phyloP scores from a whole-genome alignment of 2,113 vertebrate genomes.

The Peromyscus californicus region DNA sequence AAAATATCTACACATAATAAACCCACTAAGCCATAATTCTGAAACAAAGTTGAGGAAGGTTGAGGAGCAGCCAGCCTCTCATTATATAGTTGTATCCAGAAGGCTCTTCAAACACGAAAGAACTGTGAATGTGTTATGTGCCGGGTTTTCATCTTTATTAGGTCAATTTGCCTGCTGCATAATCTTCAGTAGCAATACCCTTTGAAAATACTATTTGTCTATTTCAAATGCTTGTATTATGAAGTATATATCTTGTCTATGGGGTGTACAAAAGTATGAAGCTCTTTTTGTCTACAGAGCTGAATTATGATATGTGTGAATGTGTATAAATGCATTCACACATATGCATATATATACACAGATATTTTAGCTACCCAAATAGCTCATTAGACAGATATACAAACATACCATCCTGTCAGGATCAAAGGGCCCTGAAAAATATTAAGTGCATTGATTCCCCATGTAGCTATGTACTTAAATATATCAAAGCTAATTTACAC shows the following conservation, averaged over 20 bases:
- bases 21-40: neutral
- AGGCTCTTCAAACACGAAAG: slow-evolving; percentile 5
- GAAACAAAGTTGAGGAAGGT: slow-evolving; percentile 4
- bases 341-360: no score
- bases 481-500: no score
- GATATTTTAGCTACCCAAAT: neutral
- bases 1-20: neutral
- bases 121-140: neutral
- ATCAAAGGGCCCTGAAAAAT: neutral
- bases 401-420: neutral
- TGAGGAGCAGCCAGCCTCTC: neutral
- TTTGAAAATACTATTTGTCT: slow-evolving; percentile 1
- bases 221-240: slow-evolving; percentile 14
- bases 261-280: neutral
- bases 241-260: neutral
- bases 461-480: neutral
- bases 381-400: neutral
- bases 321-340: neutral
- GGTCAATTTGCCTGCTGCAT: slow-evolving; percentile 4
- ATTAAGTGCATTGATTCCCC: neutral
- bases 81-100: slow-evolving; percentile 13
- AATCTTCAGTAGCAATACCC: neutral
- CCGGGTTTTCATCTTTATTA: neutral
- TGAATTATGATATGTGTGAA: neutral
- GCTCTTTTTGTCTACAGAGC: neutral